Evolutionary conservation across 2,888 invertebrate species (phyloP).

Genomic region (Loripinus fragilis): DNA sequence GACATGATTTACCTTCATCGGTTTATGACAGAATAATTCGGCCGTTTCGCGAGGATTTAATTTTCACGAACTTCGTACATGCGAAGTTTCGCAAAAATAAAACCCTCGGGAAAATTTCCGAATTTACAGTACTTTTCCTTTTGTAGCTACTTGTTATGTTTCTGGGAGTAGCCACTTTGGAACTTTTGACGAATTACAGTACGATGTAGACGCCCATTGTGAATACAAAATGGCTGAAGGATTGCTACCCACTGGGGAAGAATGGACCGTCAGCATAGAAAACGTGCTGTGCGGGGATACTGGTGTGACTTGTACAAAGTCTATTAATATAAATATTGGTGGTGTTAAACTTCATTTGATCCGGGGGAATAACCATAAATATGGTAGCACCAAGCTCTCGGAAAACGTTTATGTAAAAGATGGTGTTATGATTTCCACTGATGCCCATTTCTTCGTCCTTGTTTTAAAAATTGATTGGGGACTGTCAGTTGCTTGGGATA

Average conservation of each 20-base stretch:
- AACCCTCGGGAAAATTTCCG: too few relatives aligned
- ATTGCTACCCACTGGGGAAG: constrained; percentile 7
- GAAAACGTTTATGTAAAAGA: constrained; percentile 10
- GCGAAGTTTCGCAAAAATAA: too few relatives aligned
- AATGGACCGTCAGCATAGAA: constrained; percentile 79
- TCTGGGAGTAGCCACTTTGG: constrained; percentile 96
- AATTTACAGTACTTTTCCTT: too few relatives aligned
- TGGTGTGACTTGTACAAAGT: constrained; percentile 91
- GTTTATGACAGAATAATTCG: too few relatives aligned
- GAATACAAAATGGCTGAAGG: constrained; percentile 87
- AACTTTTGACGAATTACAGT: constrained; percentile 92
- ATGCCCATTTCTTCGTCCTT: too few relatives aligned
- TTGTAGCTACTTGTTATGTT: constrained; percentile 86
- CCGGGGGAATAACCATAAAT: constrained; percentile 61
- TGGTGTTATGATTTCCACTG: background rate
- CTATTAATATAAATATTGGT: constrained; percentile 49
- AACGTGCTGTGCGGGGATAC: constrained; percentile 93
- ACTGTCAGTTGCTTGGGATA: too few relatives aligned
- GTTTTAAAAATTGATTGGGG: too few relatives aligned
- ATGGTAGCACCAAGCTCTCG: constrained; percentile 62
- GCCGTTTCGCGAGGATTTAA: too few relatives aligned
- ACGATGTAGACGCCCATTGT: constrained; percentile 94
- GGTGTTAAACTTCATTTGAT: constrained; percentile 49
- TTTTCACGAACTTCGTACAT: too few relatives aligned
- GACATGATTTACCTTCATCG: too few relatives aligned